These are phyloP conservation scores for Brassicogethes aeneus DNA, from an alignment of 2,888 invertebrate species.

Conservation along the genomic window DNA sequence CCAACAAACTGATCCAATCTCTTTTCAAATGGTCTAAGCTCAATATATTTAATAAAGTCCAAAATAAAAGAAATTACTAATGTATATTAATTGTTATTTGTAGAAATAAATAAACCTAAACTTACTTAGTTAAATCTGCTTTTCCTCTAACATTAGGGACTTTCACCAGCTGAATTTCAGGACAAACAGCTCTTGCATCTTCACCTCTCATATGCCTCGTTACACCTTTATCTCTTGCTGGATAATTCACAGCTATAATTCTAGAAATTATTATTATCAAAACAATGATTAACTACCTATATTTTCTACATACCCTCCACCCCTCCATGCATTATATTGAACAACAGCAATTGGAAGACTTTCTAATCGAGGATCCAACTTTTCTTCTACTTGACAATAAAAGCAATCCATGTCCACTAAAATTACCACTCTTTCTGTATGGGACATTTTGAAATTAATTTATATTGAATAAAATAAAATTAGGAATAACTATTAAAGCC, in stretches of 20 bases:
- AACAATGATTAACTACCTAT: conserved; percentile 10
- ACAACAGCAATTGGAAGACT: conserved; percentile 94
- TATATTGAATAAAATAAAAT: no score
- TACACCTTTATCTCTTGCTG: conserved; percentile 85
- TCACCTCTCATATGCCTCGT: conserved; percentile 84
- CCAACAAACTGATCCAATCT: no score
- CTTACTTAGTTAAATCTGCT: conserved; percentile 83
- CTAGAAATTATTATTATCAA: conserved; percentile 42
- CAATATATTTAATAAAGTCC: no score
- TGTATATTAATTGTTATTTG: no score
- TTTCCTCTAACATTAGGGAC: conserved; percentile 87
- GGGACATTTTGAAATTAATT: conserved; percentile 11
- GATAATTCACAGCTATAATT: conserved; percentile 96
- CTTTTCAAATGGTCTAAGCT: background rate
- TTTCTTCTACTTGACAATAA: conserved; percentile 97
- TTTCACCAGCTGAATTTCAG: conserved; percentile 71
- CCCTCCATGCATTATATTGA: conserved; percentile 89
- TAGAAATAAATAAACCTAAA: background rate
- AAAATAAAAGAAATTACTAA: no score
- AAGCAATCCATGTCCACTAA: conserved; percentile 99
- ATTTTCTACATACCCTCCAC: conserved; percentile 68
- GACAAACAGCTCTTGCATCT: conserved; percentile 84
- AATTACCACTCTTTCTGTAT: conserved; percentile 61
- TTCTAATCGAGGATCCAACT: conserved; percentile 68
- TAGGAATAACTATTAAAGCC: no score